These are phyloP conservation scores for Erethizon dorsatum DNA, from an alignment of 2,797 vertebrate species.

Conservation along the genomic window DNA sequence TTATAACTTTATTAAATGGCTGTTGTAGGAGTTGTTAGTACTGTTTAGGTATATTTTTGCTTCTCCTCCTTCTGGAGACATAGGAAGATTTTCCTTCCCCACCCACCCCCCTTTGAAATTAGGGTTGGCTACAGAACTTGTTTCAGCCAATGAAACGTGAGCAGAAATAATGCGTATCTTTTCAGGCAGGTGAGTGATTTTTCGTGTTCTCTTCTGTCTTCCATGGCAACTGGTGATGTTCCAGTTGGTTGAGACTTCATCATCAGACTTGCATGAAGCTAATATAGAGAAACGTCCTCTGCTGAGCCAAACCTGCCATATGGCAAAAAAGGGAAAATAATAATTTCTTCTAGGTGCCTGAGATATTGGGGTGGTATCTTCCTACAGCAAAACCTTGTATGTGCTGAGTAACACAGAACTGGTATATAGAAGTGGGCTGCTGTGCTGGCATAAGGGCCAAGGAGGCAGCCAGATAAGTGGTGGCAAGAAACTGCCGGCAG, in stretches of 20 bases:
- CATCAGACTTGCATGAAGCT: neutral
- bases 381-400: neutral
- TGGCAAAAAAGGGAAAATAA: neutral
- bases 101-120: neutral
- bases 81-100: neutral
- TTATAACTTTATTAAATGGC: neutral
- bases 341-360: neutral
- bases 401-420: neutral
- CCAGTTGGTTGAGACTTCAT: neutral
- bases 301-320: neutral
- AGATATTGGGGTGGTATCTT: neutral
- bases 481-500: neutral
- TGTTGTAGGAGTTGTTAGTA: neutral
- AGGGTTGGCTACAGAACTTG: neutral
- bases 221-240: neutral
- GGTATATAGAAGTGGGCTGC: too few relatives aligned
- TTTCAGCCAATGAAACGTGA: slow-evolving; percentile 20
- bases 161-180: neutral
- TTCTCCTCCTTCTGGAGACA: neutral
- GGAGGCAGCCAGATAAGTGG: neutral
- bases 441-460: neutral
- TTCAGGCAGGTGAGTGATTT: neutral
- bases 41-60: neutral
- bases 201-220: neutral
- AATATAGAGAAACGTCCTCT: neutral